Evolutionary conservation across 2,113 vertebrate species (phyloP), one percentile per base, ranked within the genome.

Genomic region (Tylochromis polylepis): DNA sequence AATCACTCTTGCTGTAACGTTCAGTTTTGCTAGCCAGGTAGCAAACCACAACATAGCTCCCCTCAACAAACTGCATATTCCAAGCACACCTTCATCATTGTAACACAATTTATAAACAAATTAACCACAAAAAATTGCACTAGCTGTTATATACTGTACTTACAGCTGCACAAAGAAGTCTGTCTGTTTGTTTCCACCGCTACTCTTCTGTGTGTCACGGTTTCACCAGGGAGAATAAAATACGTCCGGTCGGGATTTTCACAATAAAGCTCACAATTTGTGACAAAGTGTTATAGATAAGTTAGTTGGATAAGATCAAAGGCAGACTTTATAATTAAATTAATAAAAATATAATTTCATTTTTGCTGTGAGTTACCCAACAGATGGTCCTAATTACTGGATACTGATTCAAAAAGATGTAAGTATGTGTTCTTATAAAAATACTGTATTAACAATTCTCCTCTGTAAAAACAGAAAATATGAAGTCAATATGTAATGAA

Each of bases 41-140:
- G 27, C 72, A 31, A 77, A 51, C 46, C 27, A 20, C 46, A 53
- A 72, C 41, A 46, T 11, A 77, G 11, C 27, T 0, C 4, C 72
- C 11, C 16, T 31, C 27, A 2, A 53, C 3, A 77, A 34, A 77
- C 27, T 34, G 72, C 46, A n/a, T 34, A n/a, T 14, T 53, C 72
- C 0, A 11, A 53, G 18, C 6, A 31, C 46, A 5, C 18, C 18
- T 53, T 34, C 72, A n/a, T 11, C 46, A 3, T 1, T 34, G 10
- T n/a, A 7, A 77, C 16, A n/a, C 46, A 31, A 31, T 31, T 77
- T 51, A 77, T 51, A 77, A 3, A 31, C 1, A 77, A 77, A 4
- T 14, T 4, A 8, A 53, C 11, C 27, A 53, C 6, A 34, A 0
- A 77, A 8, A 0, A 29, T 3, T 5, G 10, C 3, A 77, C 46